Evolutionary conservation across 1,140 invertebrate species (phyloP), one percentile per base, ranked within the genome.

Genomic region (Yoshiicerus persimilis): DNA sequence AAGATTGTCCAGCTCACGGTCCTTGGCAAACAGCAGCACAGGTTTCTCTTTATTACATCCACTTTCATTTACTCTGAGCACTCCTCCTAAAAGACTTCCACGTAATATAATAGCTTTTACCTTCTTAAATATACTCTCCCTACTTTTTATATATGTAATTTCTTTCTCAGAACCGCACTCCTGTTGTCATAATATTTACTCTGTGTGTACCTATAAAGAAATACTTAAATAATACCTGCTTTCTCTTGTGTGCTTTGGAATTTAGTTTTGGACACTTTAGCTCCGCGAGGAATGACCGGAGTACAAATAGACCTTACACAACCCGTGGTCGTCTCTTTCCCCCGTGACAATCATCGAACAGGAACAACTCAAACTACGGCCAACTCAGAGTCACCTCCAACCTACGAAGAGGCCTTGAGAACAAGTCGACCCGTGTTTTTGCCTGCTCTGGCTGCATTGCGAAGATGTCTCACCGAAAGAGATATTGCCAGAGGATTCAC

Each of bases 371-470:
- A 32, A n/a, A 36, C 16, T 16, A 10, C 30, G 4, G 4, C 75
- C 16, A 27, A 13, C 20, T 41, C 92, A 94, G 93, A n/a, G 92
- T 93, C 38, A 93, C 90, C 90, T 13, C 93, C 93, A 0, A 92
- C 92, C 75, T 93, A 94, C 70, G 94, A 95, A 56, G 93, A 95
- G 87, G 92, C 92, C 0, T 85, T 92, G 10, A 88, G 89, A 32
- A 91, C 91, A 32, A 91, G 91, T 27, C 86, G 89, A 27, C 89
- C 90, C 9, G 89, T 88, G 3, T 90, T 89, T 30, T 25, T 89
- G 10, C 87, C 89, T 10, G 64, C 90, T 23, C 87, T 91, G 13
- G 87, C 90, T 8, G 41, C 91, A 1, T 88, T 92, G 1, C 56
- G 91, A 11, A 87, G 92, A 16, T 92, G 92, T 2, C 88, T 92